phyloP scores from a whole-genome alignment of 2,797 vertebrate genomes.

The Ctenopoma kingsleyae region DNA sequence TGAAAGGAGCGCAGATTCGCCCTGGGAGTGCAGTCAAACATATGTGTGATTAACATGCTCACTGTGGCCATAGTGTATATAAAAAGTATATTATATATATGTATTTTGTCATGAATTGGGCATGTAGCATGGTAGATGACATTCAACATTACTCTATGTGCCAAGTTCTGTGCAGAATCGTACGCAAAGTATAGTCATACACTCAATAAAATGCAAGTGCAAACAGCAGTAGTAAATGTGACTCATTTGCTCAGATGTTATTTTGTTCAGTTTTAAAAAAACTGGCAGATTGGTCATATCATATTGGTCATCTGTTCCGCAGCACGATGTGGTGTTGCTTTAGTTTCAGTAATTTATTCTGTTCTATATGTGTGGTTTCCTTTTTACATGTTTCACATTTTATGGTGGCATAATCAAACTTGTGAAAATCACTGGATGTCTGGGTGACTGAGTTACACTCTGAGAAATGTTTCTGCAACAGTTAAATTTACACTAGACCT shows the following conservation, averaged over 20 bases:
- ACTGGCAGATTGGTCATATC: not conserved
- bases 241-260: not conserved
- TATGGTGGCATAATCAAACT: conserved; percentile 1
- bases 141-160: not conserved
- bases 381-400: not conserved
- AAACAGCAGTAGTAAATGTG: not conserved
- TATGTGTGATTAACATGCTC: conserved; percentile 8
- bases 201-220: too few species aligned
- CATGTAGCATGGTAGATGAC: not conserved
- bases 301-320: not conserved
- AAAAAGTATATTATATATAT: too few species aligned
- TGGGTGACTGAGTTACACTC: not conserved
- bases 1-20: conserved; percentile 9
- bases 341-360: not conserved
- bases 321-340: not conserved
- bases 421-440: conserved; percentile 4
- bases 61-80: not conserved
- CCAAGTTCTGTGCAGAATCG: not conserved
- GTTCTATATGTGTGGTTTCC: conserved; percentile 12
- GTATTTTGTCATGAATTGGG: not conserved
- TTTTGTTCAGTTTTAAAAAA: not conserved
- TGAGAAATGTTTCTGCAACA: not conserved
- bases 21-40: conserved; percentile 29
- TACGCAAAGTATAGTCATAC: too few species aligned
- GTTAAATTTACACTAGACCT: not conserved